Base-by-base conservation (phyloP, 37 sponge, comb jelly and placozoan species). In the Spongilla lacustris region DNA sequence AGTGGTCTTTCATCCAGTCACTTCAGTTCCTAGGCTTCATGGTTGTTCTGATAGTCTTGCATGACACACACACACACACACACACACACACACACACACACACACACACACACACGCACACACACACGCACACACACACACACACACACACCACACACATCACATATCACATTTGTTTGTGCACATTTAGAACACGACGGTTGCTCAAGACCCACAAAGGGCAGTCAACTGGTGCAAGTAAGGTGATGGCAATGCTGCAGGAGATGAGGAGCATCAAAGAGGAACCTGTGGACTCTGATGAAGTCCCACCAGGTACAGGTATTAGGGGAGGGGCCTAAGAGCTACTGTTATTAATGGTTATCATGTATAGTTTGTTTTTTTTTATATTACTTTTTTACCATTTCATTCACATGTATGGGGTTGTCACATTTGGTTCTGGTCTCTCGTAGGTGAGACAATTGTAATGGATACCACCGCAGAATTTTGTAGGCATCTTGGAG, bases 401-500 rank as follows among this genome's bases (percentile, higher is more conserved):
- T n/a, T n/a, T n/a, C n/a, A n/a, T n/a, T n/a, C n/a, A n/a, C n/a
- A n/a, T n/a, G n/a, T n/a, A n/a, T n/a, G n/a, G n/a, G n/a, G n/a
- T n/a, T n/a, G 46, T 71, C 24, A 22, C 10, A 33, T 30, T 22
- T n/a, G n/a, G 73, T 35, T 22, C 6, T 71, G 11, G 58, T 77
- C 32, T 73, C 29, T n/a, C 33, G 41, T 24, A 38, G 86, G 58
- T 32, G 77, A 36, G 4, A 12, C 33, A 14, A 92, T 96, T 28
- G 89, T 96, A 30, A 36, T 96, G 80, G 93, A 96, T 76, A 92
- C 74, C 19, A 92, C 91, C 5, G 83, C 94, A 33, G 96, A 93
- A 86, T 93, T 93, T 75, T 93, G 93, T 34, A 23, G 81, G 23
- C 87, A 93, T 26, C 67, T 93, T 5, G 93, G 93, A 26, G 93